These are phyloP conservation scores for Xestobium rufovillosum DNA, from an alignment of 2,888 invertebrate genomes.

Conservation along the genomic window DNA sequence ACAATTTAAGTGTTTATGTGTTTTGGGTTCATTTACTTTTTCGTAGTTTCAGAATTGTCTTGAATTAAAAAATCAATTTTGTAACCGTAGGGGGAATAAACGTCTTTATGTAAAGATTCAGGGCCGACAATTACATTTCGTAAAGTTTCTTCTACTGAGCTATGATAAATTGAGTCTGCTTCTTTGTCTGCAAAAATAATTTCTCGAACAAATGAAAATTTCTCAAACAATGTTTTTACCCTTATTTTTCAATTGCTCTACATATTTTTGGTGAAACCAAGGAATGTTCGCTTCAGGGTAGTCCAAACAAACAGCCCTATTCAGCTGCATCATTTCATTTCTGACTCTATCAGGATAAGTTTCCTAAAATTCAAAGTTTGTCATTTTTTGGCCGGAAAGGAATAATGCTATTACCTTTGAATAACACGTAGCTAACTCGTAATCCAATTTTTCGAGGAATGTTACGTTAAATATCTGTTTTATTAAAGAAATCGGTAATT, in stretches of 20 bases:
- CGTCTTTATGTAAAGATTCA: too few relatives aligned
- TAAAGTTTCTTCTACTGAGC: too few relatives aligned
- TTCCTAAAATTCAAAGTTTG: constrained; percentile 40
- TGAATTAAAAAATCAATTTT: too few relatives aligned
- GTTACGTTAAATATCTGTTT: constrained; percentile 51
- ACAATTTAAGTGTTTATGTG: constrained; percentile 8
- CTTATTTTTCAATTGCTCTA: constrained; percentile 45
- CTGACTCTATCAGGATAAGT: constrained; percentile 50
- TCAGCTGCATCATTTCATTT: constrained; percentile 52
- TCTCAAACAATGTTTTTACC: too few relatives aligned
- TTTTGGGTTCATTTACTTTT: constrained; percentile 23
- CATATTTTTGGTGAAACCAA: constrained; percentile 59
- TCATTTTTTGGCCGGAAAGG: constrained; percentile 4
- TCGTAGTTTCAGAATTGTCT: constrained; percentile 19
- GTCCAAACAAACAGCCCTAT: constrained; percentile 56
- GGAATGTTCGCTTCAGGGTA: constrained; percentile 55
- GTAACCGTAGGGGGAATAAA: too few relatives aligned
- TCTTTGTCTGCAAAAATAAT: too few relatives aligned
- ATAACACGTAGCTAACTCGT: constrained; percentile 49
- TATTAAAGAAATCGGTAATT: constrained; percentile 46
- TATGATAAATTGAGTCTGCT: too few relatives aligned
- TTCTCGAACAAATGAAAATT: too few relatives aligned
- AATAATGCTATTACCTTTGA: constrained; percentile 41
- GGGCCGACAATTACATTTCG: too few relatives aligned
- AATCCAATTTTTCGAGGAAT: constrained; percentile 53